Base-by-base conservation (phyloP, 2,113 vertebrate species). In the Gasterosteus nipponicus region DNA sequence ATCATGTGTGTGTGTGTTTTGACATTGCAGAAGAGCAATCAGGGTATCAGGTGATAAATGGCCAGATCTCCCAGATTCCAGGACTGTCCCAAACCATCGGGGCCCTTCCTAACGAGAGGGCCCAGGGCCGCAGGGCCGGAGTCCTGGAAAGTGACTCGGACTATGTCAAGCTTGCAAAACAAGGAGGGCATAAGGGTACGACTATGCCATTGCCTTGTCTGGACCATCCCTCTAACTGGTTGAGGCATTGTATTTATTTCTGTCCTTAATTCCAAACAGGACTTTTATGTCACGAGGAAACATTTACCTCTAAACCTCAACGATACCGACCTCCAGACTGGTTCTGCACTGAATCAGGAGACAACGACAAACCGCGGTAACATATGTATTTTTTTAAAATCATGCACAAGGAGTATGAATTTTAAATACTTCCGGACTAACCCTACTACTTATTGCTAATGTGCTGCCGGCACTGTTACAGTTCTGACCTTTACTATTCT, bases 131-230 rank as follows among this genome's bases (percentile, higher is more conserved):
- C 4, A 91, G 93, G 38, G 68, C 39, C 0, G 83, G 82, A 10
- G 74, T 94, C 60, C 67, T 85, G 8, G 89, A 92, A 1, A 81
- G 80, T 5, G 93, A 94, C 61, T 93, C 93, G 15, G 93, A 90
- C 10, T 94, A 93, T 61, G 58, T 92, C 59, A 94, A 93, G 53
- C 88, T 94, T 47, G 92, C 93, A 58, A 94, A 94, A 80, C 92
- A 92, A 92, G 93, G 93, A 69, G 93, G 93, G 1, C 90, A 92
- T 12, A 92, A 88, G 38, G 92, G 93, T 94, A 89, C 1, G 65
- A 15, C 3, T 15, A 10, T 18, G 12, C 38, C 33, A 5, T 18
- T 26, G 1, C 8, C 14, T 62, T 39, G 10, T 49, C 18, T 7
- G 8, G 46, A 70, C 5, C 10, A 3, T 15, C 41, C 35, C 3